phyloP scores from a whole-genome alignment of 2,113 vertebrate species.

The Hymenochirus boettgeri region DNA sequence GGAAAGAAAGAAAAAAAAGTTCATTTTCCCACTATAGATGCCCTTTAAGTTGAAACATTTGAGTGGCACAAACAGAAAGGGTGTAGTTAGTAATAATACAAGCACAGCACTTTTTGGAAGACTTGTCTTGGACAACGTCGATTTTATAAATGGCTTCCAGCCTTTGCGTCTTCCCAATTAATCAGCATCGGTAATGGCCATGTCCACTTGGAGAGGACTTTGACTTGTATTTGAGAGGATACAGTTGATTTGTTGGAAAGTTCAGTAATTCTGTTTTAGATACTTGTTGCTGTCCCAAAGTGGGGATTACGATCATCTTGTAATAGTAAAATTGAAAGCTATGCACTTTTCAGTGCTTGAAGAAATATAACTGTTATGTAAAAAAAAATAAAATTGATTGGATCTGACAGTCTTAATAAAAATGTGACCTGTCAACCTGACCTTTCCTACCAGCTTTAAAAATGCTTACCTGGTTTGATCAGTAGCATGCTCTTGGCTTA shows the following conservation, averaged over 20 bases:
- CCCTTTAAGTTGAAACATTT: no score
- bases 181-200: conserved; percentile 22
- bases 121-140: no score
- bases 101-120: no score
- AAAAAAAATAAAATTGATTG: not conserved
- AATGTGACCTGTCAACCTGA: not conserved
- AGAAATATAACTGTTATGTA: not conserved
- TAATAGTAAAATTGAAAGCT: not conserved
- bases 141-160: no score
- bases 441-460: conserved; percentile 1
- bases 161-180: not conserved
- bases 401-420: not conserved
- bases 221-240: conserved; percentile 8
- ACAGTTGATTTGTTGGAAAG: conserved; percentile 16
- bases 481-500: not conserved
- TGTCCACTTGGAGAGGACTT: conserved; percentile 16
- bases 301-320: not conserved
- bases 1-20: no score
- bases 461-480: not conserved
- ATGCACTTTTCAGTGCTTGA: not conserved
- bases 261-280: conserved; percentile 16
- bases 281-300: not conserved
- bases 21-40: no score
- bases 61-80: no score
- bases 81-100: no score